Evolutionary conservation across 2,888 invertebrate genomes (phyloP), one percentile per base, ranked within the genome.

Genomic region (Trileptium ribeirensis): DNA sequence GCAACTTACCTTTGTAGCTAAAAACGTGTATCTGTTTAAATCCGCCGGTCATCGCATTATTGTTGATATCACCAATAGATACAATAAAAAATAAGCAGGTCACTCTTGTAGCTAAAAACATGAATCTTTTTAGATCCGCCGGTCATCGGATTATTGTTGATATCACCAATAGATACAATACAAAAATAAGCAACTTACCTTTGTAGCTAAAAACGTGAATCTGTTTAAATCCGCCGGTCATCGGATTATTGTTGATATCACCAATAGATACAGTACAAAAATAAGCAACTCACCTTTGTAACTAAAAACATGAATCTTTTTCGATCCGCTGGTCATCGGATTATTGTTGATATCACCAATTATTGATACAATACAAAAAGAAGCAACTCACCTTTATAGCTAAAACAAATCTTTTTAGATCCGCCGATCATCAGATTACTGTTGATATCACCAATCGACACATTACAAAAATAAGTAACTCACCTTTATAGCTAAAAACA

Each of bases 381-480:
- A n/a, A n/a, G n/a, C n/a, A 77, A 70, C 85, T 67, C 92, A 83
- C 95, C 92, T 93, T 92, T 94, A 88, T 98, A 99, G 90, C 96
- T 97, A 90, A 98, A 98, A 0, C 97, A 96, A 87, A 99, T 96
- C 85, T 96, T 92, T 91, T 98, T 98, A 1, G 94, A 94, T 0
- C 98, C 99, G 0, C 97, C 95, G 88, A 95, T 95, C 95, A 98
- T 99, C 90, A 96, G 95, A 90, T 98, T 97, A 89, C 98, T 97
- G 89, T 99, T 99, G 34, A 95, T 94, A 90, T 99, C 98, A n/a
- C n/a, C n/a, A n/a, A n/a, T n/a, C n/a, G n/a, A n/a, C n/a, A n/a
- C n/a, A n/a, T 64, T 64, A 19, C 64, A 64, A 64, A 19, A 24
- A 70, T 36, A 70, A 3, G 0, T 37, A 77, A 70, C 85, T 67